Percentiles rank a stretch among this genome's conserved stretches.
Evolutionary conservation across 2,113 vertebrate genomes (phyloP).

Genomic region (Scalopus aquaticus): DNA sequence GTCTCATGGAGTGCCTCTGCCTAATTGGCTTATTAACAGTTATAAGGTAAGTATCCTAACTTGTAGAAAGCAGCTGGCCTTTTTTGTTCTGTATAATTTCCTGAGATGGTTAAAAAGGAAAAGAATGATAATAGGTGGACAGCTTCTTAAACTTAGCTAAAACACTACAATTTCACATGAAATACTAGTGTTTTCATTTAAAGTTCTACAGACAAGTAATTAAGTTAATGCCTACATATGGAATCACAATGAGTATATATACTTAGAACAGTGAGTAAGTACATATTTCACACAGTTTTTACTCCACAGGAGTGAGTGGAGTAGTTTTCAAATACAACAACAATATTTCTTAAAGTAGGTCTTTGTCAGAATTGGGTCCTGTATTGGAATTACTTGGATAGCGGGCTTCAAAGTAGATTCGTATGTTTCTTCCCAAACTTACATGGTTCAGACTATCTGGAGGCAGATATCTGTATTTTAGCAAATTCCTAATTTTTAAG

Average conservation of each 20-base stretch:
- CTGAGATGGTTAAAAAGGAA: constrained; percentile 24
- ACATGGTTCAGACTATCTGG: background rate
- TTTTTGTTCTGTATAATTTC: background rate
- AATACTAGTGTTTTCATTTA: background rate
- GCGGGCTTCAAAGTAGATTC: constrained; percentile 47
- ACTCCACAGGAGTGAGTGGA: background rate
- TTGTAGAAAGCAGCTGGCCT: background rate
- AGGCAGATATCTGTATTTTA: background rate
- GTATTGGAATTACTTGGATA: background rate
- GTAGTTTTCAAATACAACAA: constrained; percentile 11
- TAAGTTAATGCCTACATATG: background rate
- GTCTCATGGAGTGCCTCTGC: constrained; percentile 92
- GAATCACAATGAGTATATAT: background rate
- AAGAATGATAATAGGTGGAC: constrained; percentile 4
- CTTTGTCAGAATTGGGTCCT: background rate
- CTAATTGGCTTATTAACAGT: constrained; percentile 94
- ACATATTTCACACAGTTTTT: background rate
- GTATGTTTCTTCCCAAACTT: background rate
- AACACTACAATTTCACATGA: background rate
- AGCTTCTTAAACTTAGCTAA: background rate
- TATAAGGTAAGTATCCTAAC: constrained; percentile 90
- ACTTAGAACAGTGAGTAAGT: background rate
- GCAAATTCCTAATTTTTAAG: background rate
- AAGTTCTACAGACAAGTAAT: background rate
- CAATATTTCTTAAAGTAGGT: background rate